Base-by-base conservation (phyloP, 2,888 invertebrate genomes). In the Agrotis puta region DNA sequence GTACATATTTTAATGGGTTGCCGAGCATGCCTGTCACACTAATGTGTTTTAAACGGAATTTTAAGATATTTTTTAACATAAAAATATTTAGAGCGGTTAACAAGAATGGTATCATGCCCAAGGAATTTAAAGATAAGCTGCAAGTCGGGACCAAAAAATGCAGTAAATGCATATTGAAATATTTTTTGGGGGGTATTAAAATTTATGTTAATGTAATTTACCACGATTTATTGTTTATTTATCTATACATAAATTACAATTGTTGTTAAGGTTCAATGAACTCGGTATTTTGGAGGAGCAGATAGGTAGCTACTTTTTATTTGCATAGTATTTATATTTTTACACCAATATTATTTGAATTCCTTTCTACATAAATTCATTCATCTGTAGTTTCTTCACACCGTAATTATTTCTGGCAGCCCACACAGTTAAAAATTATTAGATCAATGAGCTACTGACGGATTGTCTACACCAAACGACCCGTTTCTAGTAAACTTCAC, bases 1-100 rank as follows among this genome's bases (percentile, higher is more conserved):
- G 43, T 58, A 80, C 43, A 48, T 56, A 59, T 65, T 73, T 69
- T 70, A 78, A 66, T 81, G 67, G 63, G 67, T 66, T 69, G 18
- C 66, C 54, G 53, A 33, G 50, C n/a, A 67, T 57, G 33, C 20
- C 50, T 72, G 62, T 69, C 51, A 63, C 68, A 61, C 77, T 72
- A 71, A 81, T 73, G 75, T 69, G 58, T 82, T 78, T 77, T 47
- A 69, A 71, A 68, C 33, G 70, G 73, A 71, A 72, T 79, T 65
- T 75, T 54, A 50, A 79, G 80, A 82, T 85, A 72, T 69, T 67
- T 72, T 75, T 45, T 58, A 70, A 59, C 76, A 51, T 77, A 73
- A 83, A 83, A 85, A 74, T 83, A 80, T 84, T 51, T 84, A 66
- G 74, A 77, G 63, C 78, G 65, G 76, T 79, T 74, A 67, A 71